Evolutionary conservation across 2,113 vertebrate genomes (phyloP).

Genomic region (Gymnogyps californianus): DNA sequence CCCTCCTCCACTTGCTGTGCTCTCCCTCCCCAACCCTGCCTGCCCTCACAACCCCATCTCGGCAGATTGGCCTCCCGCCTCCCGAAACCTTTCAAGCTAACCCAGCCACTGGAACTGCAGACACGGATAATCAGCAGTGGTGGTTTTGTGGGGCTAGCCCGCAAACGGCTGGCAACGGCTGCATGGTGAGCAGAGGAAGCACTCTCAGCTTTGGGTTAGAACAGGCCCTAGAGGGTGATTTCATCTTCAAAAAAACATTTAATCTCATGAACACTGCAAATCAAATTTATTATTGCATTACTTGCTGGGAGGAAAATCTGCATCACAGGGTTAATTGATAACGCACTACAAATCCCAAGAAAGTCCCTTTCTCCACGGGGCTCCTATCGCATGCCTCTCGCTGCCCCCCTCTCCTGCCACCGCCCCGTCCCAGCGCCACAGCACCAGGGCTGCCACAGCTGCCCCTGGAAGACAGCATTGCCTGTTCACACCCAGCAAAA

Average conservation of each 20-base stretch:
- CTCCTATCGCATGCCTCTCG: fast-evolving
- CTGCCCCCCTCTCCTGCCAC: neutral
- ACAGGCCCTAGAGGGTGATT: constrained; percentile 74
- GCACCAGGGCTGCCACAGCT: neutral
- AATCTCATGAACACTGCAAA: constrained; percentile 72
- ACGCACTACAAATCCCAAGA: neutral
- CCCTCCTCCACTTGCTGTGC: neutral
- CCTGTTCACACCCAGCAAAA: neutral
- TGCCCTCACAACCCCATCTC: neutral
- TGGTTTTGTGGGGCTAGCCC: constrained; percentile 74
- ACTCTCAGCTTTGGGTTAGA: constrained; percentile 70
- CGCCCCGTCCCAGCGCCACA: fast-evolving
- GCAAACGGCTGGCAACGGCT: constrained; percentile 70
- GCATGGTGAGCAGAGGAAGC: constrained; percentile 45
- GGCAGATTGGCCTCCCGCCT: neutral
- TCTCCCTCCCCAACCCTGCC: neutral
- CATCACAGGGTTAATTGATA: constrained; percentile 33
- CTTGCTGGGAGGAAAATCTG: constrained; percentile 59
- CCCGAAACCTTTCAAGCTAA: neutral
- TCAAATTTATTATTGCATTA: constrained; percentile 76
- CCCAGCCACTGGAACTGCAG: constrained; percentile 16
- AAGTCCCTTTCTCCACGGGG: constrained; percentile 29
- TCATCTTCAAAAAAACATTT: constrained; percentile 72
- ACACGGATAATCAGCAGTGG: constrained; percentile 40
- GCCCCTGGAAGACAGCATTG: neutral